These are phyloP conservation scores for Iphiclides podalirius DNA, from an alignment of 2,888 invertebrate genomes.

Conservation along the genomic window DNA sequence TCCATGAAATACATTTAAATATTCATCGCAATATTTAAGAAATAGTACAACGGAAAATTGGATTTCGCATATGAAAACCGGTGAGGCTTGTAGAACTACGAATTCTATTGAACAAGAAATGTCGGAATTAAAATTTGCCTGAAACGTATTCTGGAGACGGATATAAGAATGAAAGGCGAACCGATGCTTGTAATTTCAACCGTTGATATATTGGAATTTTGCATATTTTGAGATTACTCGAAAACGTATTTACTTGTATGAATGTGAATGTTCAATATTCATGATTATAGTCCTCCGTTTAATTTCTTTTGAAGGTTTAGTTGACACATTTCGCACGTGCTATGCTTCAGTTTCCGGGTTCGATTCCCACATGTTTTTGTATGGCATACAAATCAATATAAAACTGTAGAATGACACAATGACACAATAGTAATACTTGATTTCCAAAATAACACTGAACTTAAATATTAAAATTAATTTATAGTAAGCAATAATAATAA, in stretches of 20 bases:
- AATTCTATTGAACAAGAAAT: slow-evolving; percentile 7
- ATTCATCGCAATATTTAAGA: not conserved
- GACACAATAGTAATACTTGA: too few relatives aligned
- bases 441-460: too few relatives aligned
- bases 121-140: slow-evolving; percentile 7
- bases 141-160: slow-evolving; percentile 2
- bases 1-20: not conserved
- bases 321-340: too few relatives aligned
- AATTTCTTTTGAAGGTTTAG: too few relatives aligned
- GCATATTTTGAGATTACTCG: slow-evolving; percentile 4
- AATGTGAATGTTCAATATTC: not conserved
- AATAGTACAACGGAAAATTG: not conserved
- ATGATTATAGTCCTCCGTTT: too few relatives aligned
- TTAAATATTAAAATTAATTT: too few relatives aligned
- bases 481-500: too few relatives aligned
- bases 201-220: slow-evolving; percentile 12
- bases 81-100: not conserved
- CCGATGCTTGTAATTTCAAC: slow-evolving; percentile 12
- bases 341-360: too few relatives aligned
- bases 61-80: not conserved
- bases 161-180: slow-evolving; percentile 9
- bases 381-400: too few relatives aligned
- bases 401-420: too few relatives aligned
- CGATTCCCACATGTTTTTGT: too few relatives aligned
- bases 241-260: not conserved